These are phyloP conservation scores for Chionomys nivalis DNA, from an alignment of 2,113 vertebrate genomes.

Conservation along the genomic window DNA sequence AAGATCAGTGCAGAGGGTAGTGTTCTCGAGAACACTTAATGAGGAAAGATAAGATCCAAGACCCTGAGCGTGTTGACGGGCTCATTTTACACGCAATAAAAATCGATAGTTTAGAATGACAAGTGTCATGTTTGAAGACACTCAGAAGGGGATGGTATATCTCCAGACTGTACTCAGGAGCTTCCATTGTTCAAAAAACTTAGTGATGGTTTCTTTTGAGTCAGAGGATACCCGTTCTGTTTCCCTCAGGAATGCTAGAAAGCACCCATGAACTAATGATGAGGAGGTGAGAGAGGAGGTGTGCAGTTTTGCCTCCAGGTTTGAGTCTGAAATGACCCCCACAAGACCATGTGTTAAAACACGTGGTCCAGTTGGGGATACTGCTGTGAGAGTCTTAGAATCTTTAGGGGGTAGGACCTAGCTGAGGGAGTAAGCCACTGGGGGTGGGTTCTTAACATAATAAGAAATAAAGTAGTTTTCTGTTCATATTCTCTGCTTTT, in stretches of 20 bases:
- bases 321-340: not conserved
- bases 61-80: not conserved
- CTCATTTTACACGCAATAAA: not conserved
- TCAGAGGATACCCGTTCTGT: not conserved
- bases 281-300: not conserved
- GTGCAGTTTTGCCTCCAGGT: not conserved
- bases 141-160: not conserved
- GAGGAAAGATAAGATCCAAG: not conserved
- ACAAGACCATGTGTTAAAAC: not conserved
- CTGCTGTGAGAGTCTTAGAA: not conserved
- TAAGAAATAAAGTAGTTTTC: not conserved
- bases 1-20: not conserved
- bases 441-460: not conserved
- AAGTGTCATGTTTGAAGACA: not conserved
- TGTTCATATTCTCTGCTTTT: not conserved
- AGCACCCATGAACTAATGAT: not conserved
- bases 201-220: not conserved
- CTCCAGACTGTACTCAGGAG: not conserved
- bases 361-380: not conserved
- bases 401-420: not conserved
- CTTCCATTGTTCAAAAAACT: conserved; percentile 15
- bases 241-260: not conserved
- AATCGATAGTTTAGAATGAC: not conserved
- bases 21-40: not conserved
- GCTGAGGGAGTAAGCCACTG: not conserved